Evolutionary conservation across 1,140 invertebrate genomes (phyloP).

Genomic region (Orchestia grillus): DNA sequence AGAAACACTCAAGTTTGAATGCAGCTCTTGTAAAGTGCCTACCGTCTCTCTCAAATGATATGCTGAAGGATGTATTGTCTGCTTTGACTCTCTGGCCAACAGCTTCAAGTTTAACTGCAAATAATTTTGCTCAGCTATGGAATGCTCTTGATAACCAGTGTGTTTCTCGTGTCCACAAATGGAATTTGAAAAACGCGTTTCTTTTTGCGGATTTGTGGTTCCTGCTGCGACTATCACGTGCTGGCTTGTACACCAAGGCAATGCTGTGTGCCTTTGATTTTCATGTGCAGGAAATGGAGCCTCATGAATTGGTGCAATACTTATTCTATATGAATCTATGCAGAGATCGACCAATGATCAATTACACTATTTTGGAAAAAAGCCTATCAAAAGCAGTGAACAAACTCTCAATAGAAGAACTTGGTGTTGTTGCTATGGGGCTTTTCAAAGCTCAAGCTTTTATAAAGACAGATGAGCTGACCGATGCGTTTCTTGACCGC

Average conservation of each 20-base stretch:
- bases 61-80: slow-evolving; percentile 62
- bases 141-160: slow-evolving; percentile 64
- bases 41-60: slow-evolving; percentile 60
- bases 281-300: slow-evolving; percentile 61
- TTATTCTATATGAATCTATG: slow-evolving; percentile 67
- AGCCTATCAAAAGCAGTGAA: slow-evolving; percentile 61
- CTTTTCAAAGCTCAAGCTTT: slow-evolving; percentile 68
- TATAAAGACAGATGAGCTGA: slow-evolving; percentile 60
- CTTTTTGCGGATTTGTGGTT: slow-evolving; percentile 68
- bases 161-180: slow-evolving; percentile 60
- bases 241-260: slow-evolving; percentile 61
- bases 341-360: slow-evolving; percentile 62
- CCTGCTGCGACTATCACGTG: slow-evolving; percentile 61
- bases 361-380: slow-evolving; percentile 61
- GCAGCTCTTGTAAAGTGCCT: slow-evolving; percentile 50
- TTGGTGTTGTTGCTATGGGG: slow-evolving; percentile 67
- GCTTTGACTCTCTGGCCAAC: slow-evolving; percentile 65
- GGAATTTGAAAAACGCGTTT: slow-evolving; percentile 64
- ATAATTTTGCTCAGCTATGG: slow-evolving; percentile 66
- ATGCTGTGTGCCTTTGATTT: slow-evolving; percentile 61
- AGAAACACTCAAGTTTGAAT: not conserved
- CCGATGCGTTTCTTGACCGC: slow-evolving; percentile 58
- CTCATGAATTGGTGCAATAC: slow-evolving; percentile 66
- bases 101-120: slow-evolving; percentile 55
- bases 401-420: slow-evolving; percentile 66